phyloP scores from a whole-genome alignment of 2,888 invertebrate species.

The Enchytraeus crypticus region DNA sequence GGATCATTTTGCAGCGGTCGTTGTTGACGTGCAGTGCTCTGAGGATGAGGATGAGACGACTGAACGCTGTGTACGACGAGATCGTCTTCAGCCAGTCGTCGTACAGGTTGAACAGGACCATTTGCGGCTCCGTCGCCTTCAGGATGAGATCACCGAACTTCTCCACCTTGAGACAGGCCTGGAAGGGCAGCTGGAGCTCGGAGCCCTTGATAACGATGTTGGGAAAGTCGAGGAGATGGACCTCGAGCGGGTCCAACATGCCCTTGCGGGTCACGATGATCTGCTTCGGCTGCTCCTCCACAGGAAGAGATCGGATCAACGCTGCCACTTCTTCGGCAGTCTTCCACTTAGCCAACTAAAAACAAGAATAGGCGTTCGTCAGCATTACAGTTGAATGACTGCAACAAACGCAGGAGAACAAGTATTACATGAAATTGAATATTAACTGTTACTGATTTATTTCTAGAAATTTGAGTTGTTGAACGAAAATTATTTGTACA shows the following conservation, averaged over 20 bases:
- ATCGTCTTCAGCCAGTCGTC: slow-evolving; percentile 99
- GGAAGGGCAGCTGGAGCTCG: slow-evolving; percentile 89
- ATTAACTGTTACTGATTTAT: too few relatives aligned
- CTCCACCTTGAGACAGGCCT: slow-evolving; percentile 93
- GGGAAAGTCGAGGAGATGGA: slow-evolving; percentile 98
- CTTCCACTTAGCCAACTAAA: slow-evolving; percentile 94
- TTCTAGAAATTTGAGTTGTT: too few relatives aligned
- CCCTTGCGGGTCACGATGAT: slow-evolving; percentile 99
- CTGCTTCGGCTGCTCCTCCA: slow-evolving; percentile 99
- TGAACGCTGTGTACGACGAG: slow-evolving; percentile 97
- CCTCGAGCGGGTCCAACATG: slow-evolving; percentile 99
- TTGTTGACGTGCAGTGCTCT: slow-evolving; percentile 97
- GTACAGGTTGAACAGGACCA: slow-evolving; percentile 97
- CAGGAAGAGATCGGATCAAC: slow-evolving; percentile 91
- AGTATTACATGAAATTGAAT: too few relatives aligned
- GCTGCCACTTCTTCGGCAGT: slow-evolving; percentile 99
- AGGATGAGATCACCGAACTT: slow-evolving; percentile 98
- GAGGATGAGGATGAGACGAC: slow-evolving; percentile 87
- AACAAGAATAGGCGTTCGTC: too few relatives aligned
- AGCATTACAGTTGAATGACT: too few relatives aligned
- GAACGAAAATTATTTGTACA: too few relatives aligned
- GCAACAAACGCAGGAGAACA: too few relatives aligned
- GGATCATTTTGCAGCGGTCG: slow-evolving; percentile 91
- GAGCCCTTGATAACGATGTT: slow-evolving; percentile 99
- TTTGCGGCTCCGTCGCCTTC: slow-evolving; percentile 98